phyloP scores from a whole-genome alignment of 2,113 vertebrate genomes.

The Myocastor coypus region DNA sequence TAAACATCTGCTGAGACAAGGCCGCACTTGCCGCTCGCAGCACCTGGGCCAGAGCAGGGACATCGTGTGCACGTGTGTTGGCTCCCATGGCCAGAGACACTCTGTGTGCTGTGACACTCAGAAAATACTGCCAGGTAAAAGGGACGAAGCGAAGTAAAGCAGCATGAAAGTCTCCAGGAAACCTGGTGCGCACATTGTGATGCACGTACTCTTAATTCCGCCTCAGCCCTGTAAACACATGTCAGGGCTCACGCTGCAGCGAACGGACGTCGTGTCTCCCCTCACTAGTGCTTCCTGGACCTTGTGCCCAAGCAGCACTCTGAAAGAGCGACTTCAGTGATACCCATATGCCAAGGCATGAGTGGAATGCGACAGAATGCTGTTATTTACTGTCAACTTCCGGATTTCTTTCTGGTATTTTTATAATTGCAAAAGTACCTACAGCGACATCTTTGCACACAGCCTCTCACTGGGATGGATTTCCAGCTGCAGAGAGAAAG shows the following conservation, averaged over 20 bases:
- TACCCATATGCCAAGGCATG: accelerated
- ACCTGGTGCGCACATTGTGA: not conserved
- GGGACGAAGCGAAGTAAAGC: not conserved
- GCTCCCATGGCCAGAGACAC: no score
- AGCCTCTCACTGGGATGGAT: not conserved
- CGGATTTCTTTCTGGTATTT: not conserved
- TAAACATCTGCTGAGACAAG: accelerated
- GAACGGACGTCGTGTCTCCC: not conserved
- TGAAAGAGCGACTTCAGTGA: not conserved
- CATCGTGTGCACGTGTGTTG: accelerated
- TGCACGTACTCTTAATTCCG: no score
- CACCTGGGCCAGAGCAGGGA: no score
- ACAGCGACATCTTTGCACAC: not conserved
- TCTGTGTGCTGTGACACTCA: accelerated
- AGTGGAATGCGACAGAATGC: no score
- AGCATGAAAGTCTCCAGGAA: not conserved
- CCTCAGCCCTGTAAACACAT: not conserved
- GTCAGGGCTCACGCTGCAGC: accelerated
- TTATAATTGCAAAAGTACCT: not conserved
- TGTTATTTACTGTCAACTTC: not conserved
- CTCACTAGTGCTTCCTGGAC: no score
- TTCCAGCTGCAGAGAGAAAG: not conserved
- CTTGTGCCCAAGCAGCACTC: accelerated
- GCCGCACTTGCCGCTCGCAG: not conserved
- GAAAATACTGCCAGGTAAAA: not conserved